phyloP scores from a whole-genome alignment of 92 coral and sea anemone species.

The Palythoa grandis region DNA sequence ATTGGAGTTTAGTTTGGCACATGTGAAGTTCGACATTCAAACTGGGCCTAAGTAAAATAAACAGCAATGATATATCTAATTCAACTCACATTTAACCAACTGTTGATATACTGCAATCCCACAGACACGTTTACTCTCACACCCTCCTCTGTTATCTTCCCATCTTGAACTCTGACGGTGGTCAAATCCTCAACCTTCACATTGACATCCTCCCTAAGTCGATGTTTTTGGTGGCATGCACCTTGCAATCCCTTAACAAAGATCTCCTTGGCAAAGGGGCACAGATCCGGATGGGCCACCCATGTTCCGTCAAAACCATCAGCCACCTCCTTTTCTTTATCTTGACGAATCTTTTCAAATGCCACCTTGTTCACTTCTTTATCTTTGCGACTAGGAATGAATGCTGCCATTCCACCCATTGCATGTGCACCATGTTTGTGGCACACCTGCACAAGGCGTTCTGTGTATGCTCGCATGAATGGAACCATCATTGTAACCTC shows the following conservation, averaged over 20 bases:
- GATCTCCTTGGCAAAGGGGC: slow-evolving; percentile 83
- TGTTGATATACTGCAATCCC: slow-evolving; percentile 87
- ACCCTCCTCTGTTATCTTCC: slow-evolving; percentile 91
- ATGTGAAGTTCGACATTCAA: too few species aligned
- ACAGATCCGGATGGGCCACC: slow-evolving; percentile 99
- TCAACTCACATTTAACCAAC: slow-evolving; percentile 86
- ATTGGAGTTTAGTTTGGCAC: too few species aligned
- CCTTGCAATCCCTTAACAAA: slow-evolving; percentile 84
- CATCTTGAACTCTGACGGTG: slow-evolving; percentile 78
- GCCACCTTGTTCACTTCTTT: slow-evolving; percentile 89
- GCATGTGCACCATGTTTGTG: slow-evolving; percentile 98
- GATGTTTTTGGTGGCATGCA: slow-evolving; percentile 91
- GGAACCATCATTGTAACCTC: slow-evolving; percentile 96
- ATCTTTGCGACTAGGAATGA: slow-evolving; percentile 92
- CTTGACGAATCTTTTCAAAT: slow-evolving; percentile 85
- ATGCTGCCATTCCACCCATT: slow-evolving; percentile 99
- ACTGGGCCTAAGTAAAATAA: too few species aligned
- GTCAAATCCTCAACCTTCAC: slow-evolving; percentile 92
- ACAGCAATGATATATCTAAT: too few species aligned
- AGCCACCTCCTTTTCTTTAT: slow-evolving; percentile 94
- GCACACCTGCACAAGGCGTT: slow-evolving; percentile 91
- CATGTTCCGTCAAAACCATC: slow-evolving; percentile 99
- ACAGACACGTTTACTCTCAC: slow-evolving; percentile 78
- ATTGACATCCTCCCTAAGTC: slow-evolving; percentile 94
- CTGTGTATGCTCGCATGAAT: slow-evolving; percentile 95